These are phyloP conservation scores for Cephus runcator DNA, from an alignment of 2,888 invertebrate species.

Conservation along the genomic window DNA sequence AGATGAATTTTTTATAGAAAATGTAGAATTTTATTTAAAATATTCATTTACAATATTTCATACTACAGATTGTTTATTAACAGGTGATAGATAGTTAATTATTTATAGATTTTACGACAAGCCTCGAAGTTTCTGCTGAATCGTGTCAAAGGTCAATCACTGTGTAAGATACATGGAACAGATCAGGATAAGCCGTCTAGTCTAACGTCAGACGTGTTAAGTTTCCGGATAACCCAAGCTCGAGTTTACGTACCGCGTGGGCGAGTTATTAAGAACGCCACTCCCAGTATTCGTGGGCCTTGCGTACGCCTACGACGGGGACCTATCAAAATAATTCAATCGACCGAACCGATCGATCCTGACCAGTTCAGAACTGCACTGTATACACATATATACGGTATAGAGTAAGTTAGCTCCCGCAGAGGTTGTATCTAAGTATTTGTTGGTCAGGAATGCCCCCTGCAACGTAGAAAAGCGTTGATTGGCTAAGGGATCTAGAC, in stretches of 20 bases:
- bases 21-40: neutral
- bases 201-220: neutral
- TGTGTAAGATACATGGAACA: neutral
- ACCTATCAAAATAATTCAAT: slow-evolving; percentile 17
- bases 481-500: neutral
- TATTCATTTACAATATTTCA: neutral
- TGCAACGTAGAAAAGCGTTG: neutral
- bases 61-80: neutral
- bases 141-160: neutral
- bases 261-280: slow-evolving; percentile 17
- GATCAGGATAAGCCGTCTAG: neutral
- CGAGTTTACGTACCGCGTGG: neutral
- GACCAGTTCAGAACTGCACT: neutral
- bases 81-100: neutral
- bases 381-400: neutral
- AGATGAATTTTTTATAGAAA: neutral
- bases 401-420: neutral
- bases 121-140: neutral
- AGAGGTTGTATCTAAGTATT: neutral
- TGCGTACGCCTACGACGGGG: slow-evolving; percentile 1
- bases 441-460: neutral
- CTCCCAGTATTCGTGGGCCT: neutral
- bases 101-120: neutral
- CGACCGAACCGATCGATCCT: slow-evolving; percentile 5
- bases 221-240: neutral